Conservation (phyloP, 2,888 invertebrate species). For the Plagodis dolabraria region DNA sequence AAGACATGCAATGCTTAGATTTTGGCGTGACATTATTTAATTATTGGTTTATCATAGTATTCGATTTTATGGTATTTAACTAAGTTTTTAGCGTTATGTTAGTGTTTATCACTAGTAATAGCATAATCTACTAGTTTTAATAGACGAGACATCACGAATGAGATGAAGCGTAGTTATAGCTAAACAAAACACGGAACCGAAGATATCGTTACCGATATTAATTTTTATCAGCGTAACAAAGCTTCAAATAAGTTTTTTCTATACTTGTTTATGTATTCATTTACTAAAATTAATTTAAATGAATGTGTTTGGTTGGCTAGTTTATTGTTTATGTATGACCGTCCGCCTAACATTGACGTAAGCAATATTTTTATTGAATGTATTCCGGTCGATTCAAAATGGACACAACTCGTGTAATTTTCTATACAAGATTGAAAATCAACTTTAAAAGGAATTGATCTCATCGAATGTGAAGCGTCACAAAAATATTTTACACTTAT, state of each 20-base stretch:
- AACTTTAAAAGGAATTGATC: too few species aligned
- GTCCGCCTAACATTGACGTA: conserved; percentile 70
- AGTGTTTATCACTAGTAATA: conserved; percentile 45
- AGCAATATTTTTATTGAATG: conserved; percentile 55
- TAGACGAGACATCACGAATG: conserved; percentile 57
- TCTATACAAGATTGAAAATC: too few species aligned
- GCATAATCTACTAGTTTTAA: conserved; percentile 68
- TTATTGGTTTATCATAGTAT: conserved; percentile 21
- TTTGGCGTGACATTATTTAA: conserved; percentile 14
- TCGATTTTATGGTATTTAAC: conserved; percentile 28
- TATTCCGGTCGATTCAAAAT: not conserved
- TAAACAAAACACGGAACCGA: conserved; percentile 52
- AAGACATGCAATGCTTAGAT: conserved; percentile 53
- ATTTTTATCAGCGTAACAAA: conserved; percentile 9
- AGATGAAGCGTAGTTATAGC: conserved; percentile 46
- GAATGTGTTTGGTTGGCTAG: conserved; percentile 11
- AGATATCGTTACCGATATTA: conserved; percentile 64
- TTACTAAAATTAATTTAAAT: not conserved
- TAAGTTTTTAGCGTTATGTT: conserved; percentile 41
- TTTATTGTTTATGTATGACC: conserved; percentile 30
- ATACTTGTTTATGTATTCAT: conserved; percentile 1
- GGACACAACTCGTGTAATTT: too few species aligned
- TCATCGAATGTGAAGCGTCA: too few species aligned
- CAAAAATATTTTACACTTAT: too few species aligned
- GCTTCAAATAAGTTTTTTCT: not conserved